These are phyloP conservation scores for Oscarella lobularis DNA, from an alignment of 37 sponge, comb jelly and placozoan genomes.

Conservation along the genomic window DNA sequence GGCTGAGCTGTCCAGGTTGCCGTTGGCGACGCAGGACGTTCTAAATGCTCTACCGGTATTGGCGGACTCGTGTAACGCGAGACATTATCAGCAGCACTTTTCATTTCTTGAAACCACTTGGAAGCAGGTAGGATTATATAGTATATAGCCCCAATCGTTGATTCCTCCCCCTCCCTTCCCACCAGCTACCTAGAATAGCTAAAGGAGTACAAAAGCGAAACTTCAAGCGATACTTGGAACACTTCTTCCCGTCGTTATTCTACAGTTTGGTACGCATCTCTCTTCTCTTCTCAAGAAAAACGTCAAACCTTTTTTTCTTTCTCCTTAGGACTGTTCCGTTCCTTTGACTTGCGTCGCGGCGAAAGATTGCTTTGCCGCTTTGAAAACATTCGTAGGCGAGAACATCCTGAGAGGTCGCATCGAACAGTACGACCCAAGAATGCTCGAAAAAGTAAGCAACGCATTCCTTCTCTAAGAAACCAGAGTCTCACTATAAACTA, in stretches of 20 bases:
- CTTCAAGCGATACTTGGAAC: slow-evolving; percentile 15
- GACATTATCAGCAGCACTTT: slow-evolving; percentile 66
- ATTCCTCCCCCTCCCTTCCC: too few species aligned
- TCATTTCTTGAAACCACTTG: slow-evolving; percentile 52
- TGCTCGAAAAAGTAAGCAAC: too few species aligned
- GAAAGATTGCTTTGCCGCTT: slow-evolving; percentile 14
- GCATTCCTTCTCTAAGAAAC: too few species aligned
- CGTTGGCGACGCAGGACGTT: slow-evolving; percentile 7
- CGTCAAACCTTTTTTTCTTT: not conserved
- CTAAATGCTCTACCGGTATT: slow-evolving; percentile 35
- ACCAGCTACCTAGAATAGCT: slow-evolving; percentile 24
- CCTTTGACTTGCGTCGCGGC: slow-evolving; percentile 13
- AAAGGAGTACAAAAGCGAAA: slow-evolving; percentile 12
- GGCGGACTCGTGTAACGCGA: slow-evolving; percentile 32
- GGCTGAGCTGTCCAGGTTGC: slow-evolving; percentile 45
- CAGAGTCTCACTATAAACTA: too few species aligned
- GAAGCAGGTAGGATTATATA: slow-evolving; percentile 61
- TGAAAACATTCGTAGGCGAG: slow-evolving; percentile 12
- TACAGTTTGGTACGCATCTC: slow-evolving; percentile 5
- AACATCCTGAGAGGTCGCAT: slow-evolving; percentile 27
- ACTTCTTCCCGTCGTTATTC: slow-evolving; percentile 18
- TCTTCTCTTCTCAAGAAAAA: not conserved
- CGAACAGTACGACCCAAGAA: slow-evolving; percentile 15
- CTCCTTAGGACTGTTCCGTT: not conserved
- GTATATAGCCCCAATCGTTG: too few species aligned